A percentile compares a stretch with the other conserved stretches of the same genome.
Evolutionary conservation across 1,140 invertebrate genomes (phyloP).

Genomic region (Heliconius himera): DNA sequence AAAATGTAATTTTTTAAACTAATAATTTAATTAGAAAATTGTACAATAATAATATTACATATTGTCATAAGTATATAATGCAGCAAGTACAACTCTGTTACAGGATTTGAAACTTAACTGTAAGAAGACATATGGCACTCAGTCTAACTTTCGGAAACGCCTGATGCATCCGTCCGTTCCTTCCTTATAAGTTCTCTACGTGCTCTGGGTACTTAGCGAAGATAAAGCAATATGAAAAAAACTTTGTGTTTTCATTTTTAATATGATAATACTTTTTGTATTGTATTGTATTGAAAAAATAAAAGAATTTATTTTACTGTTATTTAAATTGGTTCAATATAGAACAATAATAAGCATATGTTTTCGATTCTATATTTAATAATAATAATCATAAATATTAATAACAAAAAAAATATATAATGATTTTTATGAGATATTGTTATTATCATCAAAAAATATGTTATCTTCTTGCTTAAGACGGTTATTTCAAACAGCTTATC

Average conservation of each 20-base stretch:
- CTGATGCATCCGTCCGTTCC: slow-evolving; percentile 23
- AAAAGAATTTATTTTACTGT: too few relatives aligned
- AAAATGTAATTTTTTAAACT: background rate
- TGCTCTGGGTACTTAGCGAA: slow-evolving; percentile 15
- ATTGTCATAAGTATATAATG: background rate
- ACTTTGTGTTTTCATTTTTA: background rate
- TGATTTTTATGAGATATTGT: background rate
- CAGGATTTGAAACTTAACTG: slow-evolving; percentile 6
- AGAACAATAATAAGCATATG: too few relatives aligned
- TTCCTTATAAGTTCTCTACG: slow-evolving; percentile 26
- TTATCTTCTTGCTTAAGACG: background rate
- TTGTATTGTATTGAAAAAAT: background rate
- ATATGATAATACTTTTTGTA: background rate
- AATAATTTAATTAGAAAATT: slow-evolving; percentile 20
- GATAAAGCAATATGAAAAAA: background rate
- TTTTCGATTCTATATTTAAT: too few relatives aligned
- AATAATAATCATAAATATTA: too few relatives aligned
- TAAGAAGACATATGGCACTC: slow-evolving; percentile 11
- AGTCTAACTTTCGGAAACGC: slow-evolving; percentile 14
- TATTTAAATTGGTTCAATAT: too few relatives aligned
- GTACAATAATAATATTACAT: background rate
- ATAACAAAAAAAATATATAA: too few relatives aligned
- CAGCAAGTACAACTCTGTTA: background rate
- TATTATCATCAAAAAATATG: background rate
- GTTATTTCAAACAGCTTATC: slow-evolving; percentile 6